Percentiles rank a stretch among this genome's conserved stretches.
Conservation (phyloP, 2,113 vertebrate species). For the Passer montanus region DNA sequence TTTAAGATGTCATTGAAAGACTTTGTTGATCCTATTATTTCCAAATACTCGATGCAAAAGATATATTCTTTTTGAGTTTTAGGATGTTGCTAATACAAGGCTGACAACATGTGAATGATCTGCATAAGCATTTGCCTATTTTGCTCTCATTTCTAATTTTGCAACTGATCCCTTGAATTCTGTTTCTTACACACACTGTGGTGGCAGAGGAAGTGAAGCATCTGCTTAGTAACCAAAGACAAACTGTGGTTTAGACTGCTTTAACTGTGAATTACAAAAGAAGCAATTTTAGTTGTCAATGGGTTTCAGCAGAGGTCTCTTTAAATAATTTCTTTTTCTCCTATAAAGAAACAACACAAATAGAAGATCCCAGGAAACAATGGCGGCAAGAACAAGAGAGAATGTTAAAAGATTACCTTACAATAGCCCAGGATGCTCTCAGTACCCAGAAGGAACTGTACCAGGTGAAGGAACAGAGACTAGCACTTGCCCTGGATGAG, state of each 20-base stretch:
- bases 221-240: background rate
- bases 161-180: background rate
- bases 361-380: constrained; percentile 85
- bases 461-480: constrained; percentile 85
- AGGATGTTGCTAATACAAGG: background rate
- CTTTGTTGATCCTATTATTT: background rate
- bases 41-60: background rate
- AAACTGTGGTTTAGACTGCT: background rate
- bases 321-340: background rate
- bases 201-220: background rate
- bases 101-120: background rate
- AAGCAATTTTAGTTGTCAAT: background rate
- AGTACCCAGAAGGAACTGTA: constrained; percentile 83
- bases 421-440: constrained; percentile 82
- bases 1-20: background rate
- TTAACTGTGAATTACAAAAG: background rate
- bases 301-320: background rate
- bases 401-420: constrained; percentile 88
- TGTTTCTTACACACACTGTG: background rate
- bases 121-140: background rate
- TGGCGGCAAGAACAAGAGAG: constrained; percentile 86
- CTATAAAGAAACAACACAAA: constrained; percentile 82
- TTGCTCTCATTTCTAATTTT: background rate
- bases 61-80: background rate
- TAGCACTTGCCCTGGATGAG: constrained; percentile 83